These are phyloP conservation scores for Micrastur ruficollis DNA, from an alignment of 2,797 vertebrate species.

Conservation along the genomic window DNA sequence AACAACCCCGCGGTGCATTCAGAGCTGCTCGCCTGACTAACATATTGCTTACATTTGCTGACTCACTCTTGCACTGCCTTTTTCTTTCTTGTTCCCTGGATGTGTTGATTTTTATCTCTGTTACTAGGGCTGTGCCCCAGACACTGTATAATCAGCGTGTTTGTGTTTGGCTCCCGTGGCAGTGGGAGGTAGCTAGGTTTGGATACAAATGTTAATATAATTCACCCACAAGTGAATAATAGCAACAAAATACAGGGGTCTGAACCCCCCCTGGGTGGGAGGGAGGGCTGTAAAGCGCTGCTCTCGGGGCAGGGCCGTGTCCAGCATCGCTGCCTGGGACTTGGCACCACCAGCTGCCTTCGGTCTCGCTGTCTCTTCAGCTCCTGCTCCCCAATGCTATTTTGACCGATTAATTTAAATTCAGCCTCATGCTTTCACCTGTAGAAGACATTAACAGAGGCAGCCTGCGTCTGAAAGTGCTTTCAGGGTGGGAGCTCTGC, in stretches of 20 bases:
- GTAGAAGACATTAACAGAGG: not conserved
- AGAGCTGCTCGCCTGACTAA: slow-evolving; percentile 1
- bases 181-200: not conserved
- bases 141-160: not conserved
- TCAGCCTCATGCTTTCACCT: not conserved
- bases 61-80: slow-evolving; percentile 58
- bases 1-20: not conserved
- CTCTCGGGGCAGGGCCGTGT: not conserved
- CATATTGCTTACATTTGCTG: slow-evolving; percentile 39
- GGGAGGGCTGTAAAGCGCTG: not conserved
- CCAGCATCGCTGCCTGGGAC: not conserved
- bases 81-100: slow-evolving; percentile 12
- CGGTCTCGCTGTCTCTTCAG: not conserved
- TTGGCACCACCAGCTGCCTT: not conserved
- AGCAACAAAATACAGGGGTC: not conserved
- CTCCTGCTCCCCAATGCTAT: rapidly evolving
- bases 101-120: slow-evolving; percentile 61
- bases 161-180: not conserved
- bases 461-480: not conserved
- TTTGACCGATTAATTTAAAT: not conserved
- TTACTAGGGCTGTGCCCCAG: slow-evolving; percentile 31
- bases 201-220: not conserved
- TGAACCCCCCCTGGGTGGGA: not conserved
- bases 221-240: not conserved
- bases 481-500: rapidly evolving